A percentile compares a stretch with the other conserved stretches of the same genome.
phyloP scores from a whole-genome alignment of 2,113 vertebrate species.

The Thamnaconus septentrionalis region DNA sequence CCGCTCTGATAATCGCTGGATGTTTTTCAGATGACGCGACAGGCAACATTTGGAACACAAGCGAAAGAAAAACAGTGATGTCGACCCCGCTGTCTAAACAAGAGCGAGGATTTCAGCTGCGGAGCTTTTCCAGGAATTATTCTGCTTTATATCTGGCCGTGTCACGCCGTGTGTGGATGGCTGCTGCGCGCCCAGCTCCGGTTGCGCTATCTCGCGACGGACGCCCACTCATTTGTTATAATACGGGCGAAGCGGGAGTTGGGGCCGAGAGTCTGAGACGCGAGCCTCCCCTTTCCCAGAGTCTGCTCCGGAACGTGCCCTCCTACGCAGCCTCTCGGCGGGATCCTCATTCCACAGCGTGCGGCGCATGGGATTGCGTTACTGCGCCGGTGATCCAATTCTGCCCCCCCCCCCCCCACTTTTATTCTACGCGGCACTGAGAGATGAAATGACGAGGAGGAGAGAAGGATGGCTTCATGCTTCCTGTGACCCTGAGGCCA shows the following conservation, averaged over 20 bases:
- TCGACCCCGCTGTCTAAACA: slow-evolving; percentile 10
- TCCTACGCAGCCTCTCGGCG: slow-evolving; percentile 49
- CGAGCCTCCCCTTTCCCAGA: slow-evolving; percentile 42
- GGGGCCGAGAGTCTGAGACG: slow-evolving; percentile 15
- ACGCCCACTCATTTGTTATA: no score
- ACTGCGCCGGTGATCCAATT: slow-evolving; percentile 32
- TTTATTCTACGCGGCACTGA: slow-evolving; percentile 52
- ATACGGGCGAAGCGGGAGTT: no score
- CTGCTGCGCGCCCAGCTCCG: no score
- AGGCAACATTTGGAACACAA: background rate
- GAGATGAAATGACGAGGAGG: slow-evolving; percentile 36
- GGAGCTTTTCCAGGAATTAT: slow-evolving; percentile 23
- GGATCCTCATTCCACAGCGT: slow-evolving; percentile 57
- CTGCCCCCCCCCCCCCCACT: slow-evolving; percentile 46
- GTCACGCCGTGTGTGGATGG: no score
- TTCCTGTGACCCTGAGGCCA: slow-evolving; percentile 52
- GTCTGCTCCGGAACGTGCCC: slow-evolving; percentile 40
- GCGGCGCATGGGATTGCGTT: slow-evolving; percentile 45
- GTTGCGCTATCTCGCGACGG: no score
- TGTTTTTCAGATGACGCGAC: slow-evolving; percentile 12
- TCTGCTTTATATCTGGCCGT: slow-evolving; percentile 23
- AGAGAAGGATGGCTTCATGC: slow-evolving; percentile 38
- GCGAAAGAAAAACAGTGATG: slow-evolving; percentile 7
- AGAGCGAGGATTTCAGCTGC: background rate
- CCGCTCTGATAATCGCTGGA: slow-evolving; percentile 4